These are phyloP conservation scores for Branchinecta lindahli DNA, from an alignment of 1,140 invertebrate genomes.

Conservation along the genomic window DNA sequence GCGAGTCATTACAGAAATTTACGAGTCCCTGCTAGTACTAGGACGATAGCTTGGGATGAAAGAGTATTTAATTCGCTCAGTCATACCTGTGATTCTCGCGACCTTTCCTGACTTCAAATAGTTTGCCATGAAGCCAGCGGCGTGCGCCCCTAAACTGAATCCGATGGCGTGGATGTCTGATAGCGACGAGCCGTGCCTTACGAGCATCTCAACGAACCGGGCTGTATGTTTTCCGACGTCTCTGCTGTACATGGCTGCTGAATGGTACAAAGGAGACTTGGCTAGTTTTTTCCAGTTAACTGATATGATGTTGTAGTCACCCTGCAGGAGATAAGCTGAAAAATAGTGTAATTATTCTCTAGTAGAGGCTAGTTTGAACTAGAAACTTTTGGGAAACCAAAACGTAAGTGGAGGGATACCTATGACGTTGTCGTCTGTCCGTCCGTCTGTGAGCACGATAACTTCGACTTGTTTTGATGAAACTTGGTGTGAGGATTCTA, in stretches of 20 bases:
- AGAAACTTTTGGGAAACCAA: too few species aligned
- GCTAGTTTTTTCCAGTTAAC: slow-evolving; percentile 21
- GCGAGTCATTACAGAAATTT: too few species aligned
- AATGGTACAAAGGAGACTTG: slow-evolving; percentile 18
- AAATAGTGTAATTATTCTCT: background rate
- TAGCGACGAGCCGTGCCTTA: slow-evolving; percentile 17
- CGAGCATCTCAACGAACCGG: slow-evolving; percentile 20
- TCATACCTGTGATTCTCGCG: slow-evolving; percentile 20
- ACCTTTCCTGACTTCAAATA: slow-evolving; percentile 15
- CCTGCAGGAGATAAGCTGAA: slow-evolving; percentile 18
- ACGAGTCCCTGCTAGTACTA: too few species aligned
- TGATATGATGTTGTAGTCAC: slow-evolving; percentile 20
- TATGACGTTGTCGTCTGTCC: too few species aligned
- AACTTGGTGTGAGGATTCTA: too few species aligned
- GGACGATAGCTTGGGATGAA: too few species aligned
- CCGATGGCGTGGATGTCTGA: slow-evolving; percentile 18
- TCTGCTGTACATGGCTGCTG: slow-evolving; percentile 15
- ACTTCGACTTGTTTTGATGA: too few species aligned
- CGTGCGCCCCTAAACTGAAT: slow-evolving; percentile 22
- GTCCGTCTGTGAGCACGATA: too few species aligned
- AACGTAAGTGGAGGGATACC: too few species aligned
- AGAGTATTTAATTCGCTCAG: background rate
- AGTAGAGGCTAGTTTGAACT: too few species aligned
- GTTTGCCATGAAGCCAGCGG: slow-evolving; percentile 16
- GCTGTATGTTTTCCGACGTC: slow-evolving; percentile 18